phyloP scores from a whole-genome alignment of 2,113 vertebrate genomes.

The Chunga burmeisteri region DNA sequence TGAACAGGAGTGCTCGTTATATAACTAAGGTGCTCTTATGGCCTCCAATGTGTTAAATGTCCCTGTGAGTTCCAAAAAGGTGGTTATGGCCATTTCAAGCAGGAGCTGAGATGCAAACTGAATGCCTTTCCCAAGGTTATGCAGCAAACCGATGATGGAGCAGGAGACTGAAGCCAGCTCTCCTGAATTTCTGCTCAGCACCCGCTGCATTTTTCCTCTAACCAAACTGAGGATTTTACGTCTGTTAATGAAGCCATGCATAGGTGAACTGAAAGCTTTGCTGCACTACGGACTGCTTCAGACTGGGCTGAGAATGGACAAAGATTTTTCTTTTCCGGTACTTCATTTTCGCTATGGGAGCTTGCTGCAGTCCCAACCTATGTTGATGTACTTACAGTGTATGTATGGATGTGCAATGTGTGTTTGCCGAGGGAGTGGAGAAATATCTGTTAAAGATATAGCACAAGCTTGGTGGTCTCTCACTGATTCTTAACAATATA shows the following conservation, averaged over 20 bases:
- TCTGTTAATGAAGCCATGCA: neutral
- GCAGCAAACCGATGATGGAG: neutral
- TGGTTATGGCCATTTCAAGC: neutral
- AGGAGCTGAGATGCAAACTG: neutral
- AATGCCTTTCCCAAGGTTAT: neutral
- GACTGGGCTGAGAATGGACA: neutral
- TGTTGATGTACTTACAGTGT: rapidly evolving
- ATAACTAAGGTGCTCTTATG: neutral
- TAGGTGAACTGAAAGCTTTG: neutral
- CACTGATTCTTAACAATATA: neutral
- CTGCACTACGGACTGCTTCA: neutral
- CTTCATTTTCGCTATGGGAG: neutral
- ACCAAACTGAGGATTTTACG: neutral
- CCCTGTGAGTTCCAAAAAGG: neutral
- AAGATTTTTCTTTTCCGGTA: neutral
- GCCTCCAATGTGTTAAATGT: neutral
- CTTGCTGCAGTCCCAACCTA: neutral
- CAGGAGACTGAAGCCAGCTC: neutral
- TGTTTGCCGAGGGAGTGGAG: neutral
- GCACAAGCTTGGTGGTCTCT: slow-evolving; percentile 25
- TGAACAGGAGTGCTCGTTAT: rapidly evolving
- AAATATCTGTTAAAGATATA: neutral
- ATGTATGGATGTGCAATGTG: neutral
- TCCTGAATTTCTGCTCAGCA: neutral
- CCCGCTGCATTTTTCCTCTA: neutral